Evolutionary conservation across 2,797 vertebrate species (phyloP), one percentile per base, ranked within the genome.

Genomic region (Megaceryle alcyon): DNA sequence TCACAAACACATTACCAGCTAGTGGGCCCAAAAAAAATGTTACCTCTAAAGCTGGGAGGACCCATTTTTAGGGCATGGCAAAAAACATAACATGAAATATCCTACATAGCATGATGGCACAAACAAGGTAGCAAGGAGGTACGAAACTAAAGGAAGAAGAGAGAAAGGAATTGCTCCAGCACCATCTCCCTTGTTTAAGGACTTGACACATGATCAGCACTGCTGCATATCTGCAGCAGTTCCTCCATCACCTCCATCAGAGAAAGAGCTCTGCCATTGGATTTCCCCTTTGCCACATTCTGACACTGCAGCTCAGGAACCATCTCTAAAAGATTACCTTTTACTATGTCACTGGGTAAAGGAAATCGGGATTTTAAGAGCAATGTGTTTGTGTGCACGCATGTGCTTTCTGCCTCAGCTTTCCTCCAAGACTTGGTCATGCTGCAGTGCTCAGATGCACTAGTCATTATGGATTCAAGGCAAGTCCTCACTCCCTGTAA

Each of bases 61-160:
- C 6, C 2, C 10, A 1, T 17, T 71, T 82, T 73, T 60, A 85
- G 39, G 28, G 48, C 39, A 66, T 4, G 2, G 37, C 7, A 53
- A 3, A 87, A 85, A 64, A 13, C 1, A 7, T 25, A 54, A 54
- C 0, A 0, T 29, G 39, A 79, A 60, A 43, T 72, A 48, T n/a
- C 17, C 48, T 65, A 14, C 26, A 29, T 0, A 69, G 39, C 2
- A 9, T 51, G 46, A 51, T 28, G 73, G 21, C 2, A 5, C 43
- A 68, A 77, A 65, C 35, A 80, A 76, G 41, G 41, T 15, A 75
- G 16, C 17, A 65, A 79, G 17, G 33, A 15, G 7, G 2, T 64
- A 60, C 35, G 37, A 73, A 33, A 70, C 18, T n/a, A 69, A 66
- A 70, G 14, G 37, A 65, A 33, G 29, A 56, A 64, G 25, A 72